phyloP scores from a whole-genome alignment of 2,113 vertebrate species.

The Oncorhynchus tshawytscha region DNA sequence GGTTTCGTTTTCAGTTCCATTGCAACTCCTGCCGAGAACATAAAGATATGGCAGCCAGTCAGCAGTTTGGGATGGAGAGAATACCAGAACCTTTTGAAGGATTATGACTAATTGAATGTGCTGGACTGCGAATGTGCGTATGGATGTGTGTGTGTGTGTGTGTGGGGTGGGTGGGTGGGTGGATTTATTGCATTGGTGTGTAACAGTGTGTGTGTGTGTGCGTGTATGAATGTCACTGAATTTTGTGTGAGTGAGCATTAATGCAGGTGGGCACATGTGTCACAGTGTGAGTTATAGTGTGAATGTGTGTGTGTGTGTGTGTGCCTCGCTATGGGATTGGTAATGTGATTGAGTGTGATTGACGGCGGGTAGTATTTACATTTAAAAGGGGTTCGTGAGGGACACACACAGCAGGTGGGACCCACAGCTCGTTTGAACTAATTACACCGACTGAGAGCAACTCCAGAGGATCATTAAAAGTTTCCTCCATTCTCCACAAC shows the following conservation, averaged over 20 bases:
- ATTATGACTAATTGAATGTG: constrained; percentile 54
- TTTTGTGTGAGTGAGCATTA: no score
- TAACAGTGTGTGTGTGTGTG: constrained; percentile 3
- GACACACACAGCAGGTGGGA: constrained; percentile 53
- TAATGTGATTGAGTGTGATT: constrained; percentile 9
- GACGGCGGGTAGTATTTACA: constrained; percentile 41
- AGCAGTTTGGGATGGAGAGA: constrained; percentile 16
- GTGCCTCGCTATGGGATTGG: background rate
- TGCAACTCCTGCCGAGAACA: constrained; percentile 34
- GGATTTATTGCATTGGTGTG: no score
- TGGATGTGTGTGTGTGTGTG: constrained; percentile 1
- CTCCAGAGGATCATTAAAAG: constrained; percentile 44
- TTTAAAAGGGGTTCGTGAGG: constrained; percentile 46
- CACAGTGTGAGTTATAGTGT: no score
- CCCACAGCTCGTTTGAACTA: constrained; percentile 57
- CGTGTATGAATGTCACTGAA: background rate
- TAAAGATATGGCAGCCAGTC: constrained; percentile 42
- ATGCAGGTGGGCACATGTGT: no score
- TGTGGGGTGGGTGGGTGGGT: no score
- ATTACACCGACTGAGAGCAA: constrained; percentile 52
- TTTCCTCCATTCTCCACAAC: constrained; percentile 34
- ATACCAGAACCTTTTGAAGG: constrained; percentile 38
- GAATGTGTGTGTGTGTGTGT: constrained; percentile 7
- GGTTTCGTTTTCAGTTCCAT: constrained; percentile 48
- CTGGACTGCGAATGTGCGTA: constrained; percentile 33